phyloP scores from a whole-genome alignment of 2,797 vertebrate genomes.

The Karalla daura region DNA sequence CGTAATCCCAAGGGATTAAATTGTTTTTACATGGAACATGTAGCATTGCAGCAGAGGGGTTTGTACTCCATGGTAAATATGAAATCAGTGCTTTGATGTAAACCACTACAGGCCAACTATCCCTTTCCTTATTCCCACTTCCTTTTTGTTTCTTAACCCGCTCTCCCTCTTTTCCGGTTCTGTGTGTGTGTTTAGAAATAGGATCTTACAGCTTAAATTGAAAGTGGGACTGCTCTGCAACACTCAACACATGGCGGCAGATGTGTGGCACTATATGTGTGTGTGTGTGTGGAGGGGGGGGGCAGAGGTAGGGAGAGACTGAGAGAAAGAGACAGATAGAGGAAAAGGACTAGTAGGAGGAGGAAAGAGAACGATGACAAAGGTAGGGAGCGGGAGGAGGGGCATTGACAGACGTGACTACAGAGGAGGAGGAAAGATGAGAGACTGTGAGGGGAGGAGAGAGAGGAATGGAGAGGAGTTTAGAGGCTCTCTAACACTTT shows the following conservation, averaged over 20 bases:
- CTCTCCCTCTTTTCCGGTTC: constrained; percentile 22
- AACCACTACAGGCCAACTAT: constrained; percentile 47
- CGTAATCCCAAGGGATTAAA: constrained; percentile 71
- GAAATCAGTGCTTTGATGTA: constrained; percentile 56
- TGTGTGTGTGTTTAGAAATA: constrained; percentile 70
- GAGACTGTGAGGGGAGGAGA: constrained; percentile 26
- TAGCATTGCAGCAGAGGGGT: constrained; percentile 31
- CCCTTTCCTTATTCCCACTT: constrained; percentile 15
- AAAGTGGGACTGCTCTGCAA: constrained; percentile 62
- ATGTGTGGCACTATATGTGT: constrained; percentile 59
- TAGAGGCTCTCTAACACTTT: constrained; percentile 77
- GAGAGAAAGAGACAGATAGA: constrained; percentile 17
- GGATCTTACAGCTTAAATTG: constrained; percentile 67
- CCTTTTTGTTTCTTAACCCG: constrained; percentile 8
- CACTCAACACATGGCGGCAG: constrained; percentile 76
- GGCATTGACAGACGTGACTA: constrained; percentile 34
- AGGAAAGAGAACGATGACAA: constrained; percentile 28
- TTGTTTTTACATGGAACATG: constrained; percentile 59
- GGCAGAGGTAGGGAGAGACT: constrained; percentile 12
- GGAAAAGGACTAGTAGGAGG: constrained; percentile 15
- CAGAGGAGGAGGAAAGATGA: constrained; percentile 47
- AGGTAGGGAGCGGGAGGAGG: constrained; percentile 12
- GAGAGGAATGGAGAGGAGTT: constrained; percentile 65
- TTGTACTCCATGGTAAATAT: constrained; percentile 48
- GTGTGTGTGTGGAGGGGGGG: constrained; percentile 11